phyloP scores from a whole-genome alignment of 2,113 vertebrate genomes.

The Copsychus sechellarum region DNA sequence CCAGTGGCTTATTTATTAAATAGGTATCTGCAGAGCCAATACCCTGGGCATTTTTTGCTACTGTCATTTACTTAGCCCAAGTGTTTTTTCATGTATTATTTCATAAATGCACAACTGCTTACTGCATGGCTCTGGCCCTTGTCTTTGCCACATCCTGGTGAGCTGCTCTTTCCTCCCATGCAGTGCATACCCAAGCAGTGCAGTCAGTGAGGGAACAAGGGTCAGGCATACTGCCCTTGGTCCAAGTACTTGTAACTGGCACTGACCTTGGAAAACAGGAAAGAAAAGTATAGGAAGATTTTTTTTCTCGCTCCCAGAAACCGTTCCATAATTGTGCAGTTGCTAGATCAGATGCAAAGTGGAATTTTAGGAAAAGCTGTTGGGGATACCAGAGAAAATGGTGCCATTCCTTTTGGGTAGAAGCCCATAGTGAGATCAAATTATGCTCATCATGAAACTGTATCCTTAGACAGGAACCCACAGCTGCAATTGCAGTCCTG shows the following conservation, averaged over 20 bases:
- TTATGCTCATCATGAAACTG: conserved; percentile 60
- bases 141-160: rapidly evolving
- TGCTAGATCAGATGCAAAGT: background rate
- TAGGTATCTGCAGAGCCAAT: background rate
- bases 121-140: background rate
- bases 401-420: conserved; percentile 28
- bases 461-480: conserved; percentile 54
- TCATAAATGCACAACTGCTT: background rate
- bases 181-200: background rate
- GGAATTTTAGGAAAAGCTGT: background rate
- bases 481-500: conserved; percentile 45
- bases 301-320: background rate
- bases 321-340: background rate
- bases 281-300: background rate
- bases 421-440: conserved; percentile 55
- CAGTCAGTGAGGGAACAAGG: background rate
- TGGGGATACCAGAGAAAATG: conserved; percentile 30
- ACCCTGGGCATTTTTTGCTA: background rate
- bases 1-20: background rate
- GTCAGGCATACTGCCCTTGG: background rate
- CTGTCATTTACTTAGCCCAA: background rate
- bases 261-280: background rate
- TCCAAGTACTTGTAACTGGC: background rate
- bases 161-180: background rate
- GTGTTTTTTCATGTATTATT: background rate